Conservation (phyloP, 2,113 vertebrate genomes). For the Pteruthius melanotis region DNA sequence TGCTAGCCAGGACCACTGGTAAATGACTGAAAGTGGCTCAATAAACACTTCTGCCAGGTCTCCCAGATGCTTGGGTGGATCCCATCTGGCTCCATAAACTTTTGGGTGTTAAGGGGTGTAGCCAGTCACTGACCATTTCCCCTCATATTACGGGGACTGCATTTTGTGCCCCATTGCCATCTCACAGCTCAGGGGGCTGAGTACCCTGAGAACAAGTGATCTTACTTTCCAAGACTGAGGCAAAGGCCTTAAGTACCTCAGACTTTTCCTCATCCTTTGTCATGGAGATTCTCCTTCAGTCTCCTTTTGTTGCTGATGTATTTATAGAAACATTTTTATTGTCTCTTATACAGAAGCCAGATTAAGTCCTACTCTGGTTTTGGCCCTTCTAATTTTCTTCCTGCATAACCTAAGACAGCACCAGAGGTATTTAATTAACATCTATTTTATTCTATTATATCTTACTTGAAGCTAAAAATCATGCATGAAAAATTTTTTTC, state of each 20-base stretch:
- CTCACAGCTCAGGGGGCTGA: not conserved
- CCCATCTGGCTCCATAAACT: not conserved
- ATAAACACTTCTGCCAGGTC: accelerated
- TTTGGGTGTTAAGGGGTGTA: too few relatives aligned
- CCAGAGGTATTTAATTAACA: conserved; percentile 42
- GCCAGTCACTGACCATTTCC: not conserved
- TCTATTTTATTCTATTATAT: conserved; percentile 32
- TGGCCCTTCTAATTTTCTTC: not conserved
- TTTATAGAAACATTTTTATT: not conserved
- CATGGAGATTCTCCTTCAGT: not conserved
- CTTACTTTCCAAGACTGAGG: not conserved
- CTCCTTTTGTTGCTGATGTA: not conserved
- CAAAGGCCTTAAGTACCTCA: not conserved
- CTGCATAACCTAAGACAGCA: not conserved
- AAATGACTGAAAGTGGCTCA: not conserved
- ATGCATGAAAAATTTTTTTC: not conserved
- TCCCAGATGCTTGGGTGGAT: not conserved
- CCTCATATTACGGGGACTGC: not conserved
- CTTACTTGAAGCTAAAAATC: conserved; percentile 41
- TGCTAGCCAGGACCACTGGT: not conserved
- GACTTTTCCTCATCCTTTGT: not conserved
- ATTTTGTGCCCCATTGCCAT: not conserved
- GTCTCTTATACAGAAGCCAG: not conserved
- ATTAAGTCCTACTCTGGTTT: not conserved
- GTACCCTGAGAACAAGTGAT: not conserved